These are phyloP conservation scores for Diaperis boleti DNA, from an alignment of 2,888 invertebrate genomes.

Conservation along the genomic window DNA sequence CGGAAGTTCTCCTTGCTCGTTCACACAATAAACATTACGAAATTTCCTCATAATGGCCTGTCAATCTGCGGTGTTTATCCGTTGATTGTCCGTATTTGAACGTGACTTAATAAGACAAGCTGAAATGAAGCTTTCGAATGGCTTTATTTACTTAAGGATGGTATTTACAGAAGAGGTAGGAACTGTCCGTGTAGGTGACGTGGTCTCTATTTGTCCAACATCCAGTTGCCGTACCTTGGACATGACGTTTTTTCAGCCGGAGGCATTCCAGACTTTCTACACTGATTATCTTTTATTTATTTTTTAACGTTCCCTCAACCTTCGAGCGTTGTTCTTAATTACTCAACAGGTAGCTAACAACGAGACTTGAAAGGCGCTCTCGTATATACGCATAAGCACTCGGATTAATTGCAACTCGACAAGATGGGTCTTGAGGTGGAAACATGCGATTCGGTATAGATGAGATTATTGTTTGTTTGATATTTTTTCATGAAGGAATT, in stretches of 20 bases:
- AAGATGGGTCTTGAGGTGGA: too few relatives aligned
- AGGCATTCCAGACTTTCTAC: slow-evolving; percentile 29
- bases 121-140: slow-evolving; percentile 45
- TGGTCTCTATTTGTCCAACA: slow-evolving; percentile 39
- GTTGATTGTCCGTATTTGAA: slow-evolving; percentile 42
- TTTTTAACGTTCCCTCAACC: slow-evolving; percentile 5
- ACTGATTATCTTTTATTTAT: slow-evolving; percentile 23
- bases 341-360: slow-evolving; percentile 1
- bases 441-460: too few relatives aligned
- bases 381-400: neutral
- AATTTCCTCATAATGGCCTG: slow-evolving; percentile 29
- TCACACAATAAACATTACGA: slow-evolving; percentile 24
- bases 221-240: slow-evolving; percentile 31
- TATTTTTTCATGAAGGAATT: too few relatives aligned
- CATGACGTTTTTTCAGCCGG: slow-evolving; percentile 19
- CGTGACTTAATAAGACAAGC: slow-evolving; percentile 42
- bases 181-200: slow-evolving; percentile 42
- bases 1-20: slow-evolving; percentile 14
- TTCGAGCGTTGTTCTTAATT: slow-evolving; percentile 6
- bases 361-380: neutral
- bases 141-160: slow-evolving; percentile 49
- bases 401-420: neutral
- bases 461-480: too few relatives aligned
- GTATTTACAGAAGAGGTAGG: slow-evolving; percentile 49
- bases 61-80: slow-evolving; percentile 38